Evolutionary conservation across 1,140 invertebrate species (phyloP).

Genomic region (Drosophila guanche): DNA sequence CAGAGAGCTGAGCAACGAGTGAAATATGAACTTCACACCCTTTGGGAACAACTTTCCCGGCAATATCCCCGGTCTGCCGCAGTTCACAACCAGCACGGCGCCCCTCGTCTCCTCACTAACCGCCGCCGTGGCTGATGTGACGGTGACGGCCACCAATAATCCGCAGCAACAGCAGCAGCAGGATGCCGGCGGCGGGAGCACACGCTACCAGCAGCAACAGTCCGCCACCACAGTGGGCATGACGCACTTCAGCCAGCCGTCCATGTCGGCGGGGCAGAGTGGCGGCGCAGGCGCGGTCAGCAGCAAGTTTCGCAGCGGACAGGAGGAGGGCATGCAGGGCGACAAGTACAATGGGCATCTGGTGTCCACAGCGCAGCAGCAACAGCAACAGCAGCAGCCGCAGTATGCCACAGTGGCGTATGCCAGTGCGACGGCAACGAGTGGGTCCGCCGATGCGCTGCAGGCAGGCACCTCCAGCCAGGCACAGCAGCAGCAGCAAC

Average conservation of each 20-base stretch:
- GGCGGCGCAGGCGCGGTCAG: conserved; percentile 23
- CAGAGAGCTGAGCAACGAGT: conserved; percentile 23
- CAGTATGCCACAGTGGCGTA: conserved; percentile 71
- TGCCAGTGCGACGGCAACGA: conserved; percentile 54
- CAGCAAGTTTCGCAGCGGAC: conserved; percentile 61
- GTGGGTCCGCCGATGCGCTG: conserved; percentile 48
- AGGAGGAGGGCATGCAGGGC: conserved; percentile 56
- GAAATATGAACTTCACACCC: conserved; percentile 88
- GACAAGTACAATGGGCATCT: conserved; percentile 82
- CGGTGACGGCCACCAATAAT: conserved; percentile 59
- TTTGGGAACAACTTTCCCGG: conserved; percentile 87
- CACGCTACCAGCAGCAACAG: conserved; percentile 74
- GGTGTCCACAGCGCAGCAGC: conserved; percentile 54
- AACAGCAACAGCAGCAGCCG: conserved; percentile 65
- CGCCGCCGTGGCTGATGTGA: conserved; percentile 65
- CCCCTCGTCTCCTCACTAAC: conserved; percentile 76
- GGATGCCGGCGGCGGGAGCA: conserved; percentile 47
- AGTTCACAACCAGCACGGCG: conserved; percentile 86
- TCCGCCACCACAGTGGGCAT: conserved; percentile 66
- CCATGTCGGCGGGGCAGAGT: conserved; percentile 35
- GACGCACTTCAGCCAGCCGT: conserved; percentile 74
- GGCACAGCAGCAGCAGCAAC: conserved; percentile 58
- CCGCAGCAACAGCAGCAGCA: conserved; percentile 67
- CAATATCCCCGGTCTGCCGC: conserved; percentile 85
- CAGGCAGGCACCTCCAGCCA: conserved; percentile 56